A percentile compares a stretch with the other conserved stretches of the same genome.
Evolutionary conservation across 1,140 invertebrate species (phyloP).

Genomic region (Mizuhopecten yessoensis): DNA sequence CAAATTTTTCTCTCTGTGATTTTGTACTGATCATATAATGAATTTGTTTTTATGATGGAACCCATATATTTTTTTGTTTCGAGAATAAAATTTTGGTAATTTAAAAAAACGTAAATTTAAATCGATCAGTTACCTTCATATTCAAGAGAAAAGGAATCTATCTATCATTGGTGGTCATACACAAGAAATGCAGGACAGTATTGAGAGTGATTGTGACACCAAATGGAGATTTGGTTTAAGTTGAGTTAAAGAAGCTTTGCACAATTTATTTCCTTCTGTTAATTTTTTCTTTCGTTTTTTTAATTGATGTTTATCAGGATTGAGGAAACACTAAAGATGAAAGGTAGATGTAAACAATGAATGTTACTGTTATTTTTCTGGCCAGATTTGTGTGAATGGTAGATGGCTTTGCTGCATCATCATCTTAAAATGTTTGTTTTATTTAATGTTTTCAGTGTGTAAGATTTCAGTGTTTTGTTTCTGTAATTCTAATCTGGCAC

Average conservation of each 20-base stretch:
- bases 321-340: background rate
- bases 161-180: too few relatives aligned
- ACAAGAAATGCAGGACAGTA: too few relatives aligned
- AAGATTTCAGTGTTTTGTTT: background rate
- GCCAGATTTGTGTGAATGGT: background rate
- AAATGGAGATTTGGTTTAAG: background rate
- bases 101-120: too few relatives aligned
- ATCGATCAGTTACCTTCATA: too few relatives aligned
- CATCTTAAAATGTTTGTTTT: background rate
- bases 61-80: too few relatives aligned
- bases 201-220: background rate
- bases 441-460: background rate
- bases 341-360: background rate
- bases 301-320: background rate
- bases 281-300: background rate
- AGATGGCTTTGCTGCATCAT: conserved; percentile 1
- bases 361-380: background rate
- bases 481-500: conserved; percentile 6
- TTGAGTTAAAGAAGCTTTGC: too few relatives aligned
- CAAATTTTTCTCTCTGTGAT: too few relatives aligned
- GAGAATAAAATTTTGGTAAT: too few relatives aligned
- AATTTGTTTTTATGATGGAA: too few relatives aligned
- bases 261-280: background rate
- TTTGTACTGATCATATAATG: too few relatives aligned
- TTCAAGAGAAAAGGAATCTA: too few relatives aligned